These are phyloP conservation scores for Sternotherus odoratus DNA, from an alignment of 2,797 vertebrate species.

Conservation along the genomic window DNA sequence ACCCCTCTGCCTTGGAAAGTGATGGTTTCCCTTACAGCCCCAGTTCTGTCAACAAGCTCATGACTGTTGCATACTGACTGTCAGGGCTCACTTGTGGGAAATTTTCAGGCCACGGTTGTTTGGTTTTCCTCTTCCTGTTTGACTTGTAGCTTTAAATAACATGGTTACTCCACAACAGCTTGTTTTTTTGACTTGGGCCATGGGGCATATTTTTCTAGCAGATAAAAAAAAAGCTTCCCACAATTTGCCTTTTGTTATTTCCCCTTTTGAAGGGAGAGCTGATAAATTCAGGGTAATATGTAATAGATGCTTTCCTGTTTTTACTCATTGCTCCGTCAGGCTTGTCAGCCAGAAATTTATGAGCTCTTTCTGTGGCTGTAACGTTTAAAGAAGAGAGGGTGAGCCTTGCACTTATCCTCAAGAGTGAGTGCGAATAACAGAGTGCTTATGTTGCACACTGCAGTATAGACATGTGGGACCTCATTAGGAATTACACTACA, in stretches of 20 bases:
- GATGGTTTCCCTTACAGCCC: not conserved
- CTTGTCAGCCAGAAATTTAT: conserved; percentile 73
- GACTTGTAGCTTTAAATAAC: conserved; percentile 82
- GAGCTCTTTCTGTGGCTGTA: conserved; percentile 67
- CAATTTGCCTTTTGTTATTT: conserved; percentile 85
- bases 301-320: conserved; percentile 85
- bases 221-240: conserved; percentile 82
- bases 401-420: conserved; percentile 9
- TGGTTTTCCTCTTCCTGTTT: conserved; percentile 85
- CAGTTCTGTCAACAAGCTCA: conserved; percentile 47
- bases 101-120: conserved; percentile 79
- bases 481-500: not conserved
- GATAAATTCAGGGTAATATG: conserved; percentile 78
- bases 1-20: not conserved
- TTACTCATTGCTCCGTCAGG: conserved; percentile 77
- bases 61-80: conserved; percentile 21
- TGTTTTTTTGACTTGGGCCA: conserved; percentile 81
- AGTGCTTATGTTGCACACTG: not conserved
- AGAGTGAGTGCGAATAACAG: conserved; percentile 26
- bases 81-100: conserved; percentile 75
- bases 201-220: conserved; percentile 82
- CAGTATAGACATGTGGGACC: rapidly evolving
- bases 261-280: conserved; percentile 78
- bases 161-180: conserved; percentile 81
- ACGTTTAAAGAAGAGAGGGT: conserved; percentile 51